Conservation (phyloP, 2,113 vertebrate species). For the Pachyramphus minor region DNA sequence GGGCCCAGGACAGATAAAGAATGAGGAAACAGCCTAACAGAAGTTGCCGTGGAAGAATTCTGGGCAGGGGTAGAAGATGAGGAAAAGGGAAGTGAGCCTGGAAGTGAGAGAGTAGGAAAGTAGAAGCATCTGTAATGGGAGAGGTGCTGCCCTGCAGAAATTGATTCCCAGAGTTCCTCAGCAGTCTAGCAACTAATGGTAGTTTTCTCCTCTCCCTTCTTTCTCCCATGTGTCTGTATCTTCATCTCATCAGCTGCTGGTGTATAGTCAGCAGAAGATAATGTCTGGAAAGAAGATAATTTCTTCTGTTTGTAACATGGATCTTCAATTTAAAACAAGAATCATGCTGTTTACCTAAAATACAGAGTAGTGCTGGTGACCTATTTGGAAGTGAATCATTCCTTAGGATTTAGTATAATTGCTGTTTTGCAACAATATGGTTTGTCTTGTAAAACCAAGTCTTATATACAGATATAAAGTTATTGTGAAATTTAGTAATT, state of each 20-base stretch:
- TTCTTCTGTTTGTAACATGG: not conserved
- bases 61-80: not conserved
- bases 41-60: not conserved
- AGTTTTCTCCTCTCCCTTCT: not conserved
- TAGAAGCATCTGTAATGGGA: not conserved
- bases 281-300: not conserved
- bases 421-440: not conserved
- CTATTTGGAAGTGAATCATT: not conserved
- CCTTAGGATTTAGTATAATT: not conserved
- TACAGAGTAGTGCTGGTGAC: not conserved
- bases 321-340: not conserved
- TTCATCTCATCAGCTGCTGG: not conserved
- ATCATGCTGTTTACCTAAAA: not conserved
- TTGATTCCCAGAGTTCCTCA: not conserved
- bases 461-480: not conserved
- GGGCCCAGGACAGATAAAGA: not conserved
- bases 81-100: not conserved
- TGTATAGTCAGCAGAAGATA: not conserved
- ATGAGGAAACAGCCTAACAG: not conserved
- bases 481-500: not conserved
- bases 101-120: not conserved
- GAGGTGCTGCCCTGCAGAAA: not conserved
- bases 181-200: not conserved
- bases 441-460: not conserved
- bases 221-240: rapidly evolving